Percentiles rank a stretch among this genome's conserved stretches.
Evolutionary conservation across 1,140 invertebrate genomes (phyloP).

Genomic region (Sogatella furcifera): DNA sequence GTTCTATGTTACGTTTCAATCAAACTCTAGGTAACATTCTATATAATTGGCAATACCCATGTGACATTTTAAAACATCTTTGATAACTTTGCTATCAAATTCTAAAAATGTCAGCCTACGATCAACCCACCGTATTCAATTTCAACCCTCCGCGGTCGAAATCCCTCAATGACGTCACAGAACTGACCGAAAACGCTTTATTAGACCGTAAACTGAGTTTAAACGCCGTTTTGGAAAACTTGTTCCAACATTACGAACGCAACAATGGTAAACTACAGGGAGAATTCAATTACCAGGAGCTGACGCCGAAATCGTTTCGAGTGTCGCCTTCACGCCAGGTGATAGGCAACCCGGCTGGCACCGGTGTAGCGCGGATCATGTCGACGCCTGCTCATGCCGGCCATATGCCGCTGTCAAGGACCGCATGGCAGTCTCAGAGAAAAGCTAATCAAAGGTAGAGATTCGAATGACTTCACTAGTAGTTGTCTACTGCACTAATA

Average conservation of each 20-base stretch:
- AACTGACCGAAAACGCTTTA: background rate
- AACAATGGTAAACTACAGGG: background rate
- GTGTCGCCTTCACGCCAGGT: background rate
- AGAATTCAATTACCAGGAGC: background rate
- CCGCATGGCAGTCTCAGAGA: background rate
- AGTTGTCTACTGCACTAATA: too few relatives aligned
- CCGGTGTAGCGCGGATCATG: too few relatives aligned
- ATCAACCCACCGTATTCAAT: too few relatives aligned
- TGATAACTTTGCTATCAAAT: too few relatives aligned
- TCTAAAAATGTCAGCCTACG: too few relatives aligned
- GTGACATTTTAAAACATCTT: too few relatives aligned
- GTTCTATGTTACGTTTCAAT: too few relatives aligned
- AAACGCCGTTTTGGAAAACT: background rate
- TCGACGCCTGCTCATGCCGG: too few relatives aligned
- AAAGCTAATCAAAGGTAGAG: background rate
- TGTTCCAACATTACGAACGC: background rate
- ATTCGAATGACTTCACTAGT: too few relatives aligned
- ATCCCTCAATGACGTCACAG: background rate
- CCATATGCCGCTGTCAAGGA: background rate
- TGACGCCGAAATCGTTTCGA: background rate
- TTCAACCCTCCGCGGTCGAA: background rate
- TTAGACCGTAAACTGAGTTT: background rate
- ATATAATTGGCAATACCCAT: too few relatives aligned
- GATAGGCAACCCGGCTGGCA: too few relatives aligned
- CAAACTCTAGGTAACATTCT: too few relatives aligned